A percentile compares a stretch with the other conserved stretches of the same genome.
phyloP scores from a whole-genome alignment of 2,888 invertebrate genomes.

The Maniola hyperantus region DNA sequence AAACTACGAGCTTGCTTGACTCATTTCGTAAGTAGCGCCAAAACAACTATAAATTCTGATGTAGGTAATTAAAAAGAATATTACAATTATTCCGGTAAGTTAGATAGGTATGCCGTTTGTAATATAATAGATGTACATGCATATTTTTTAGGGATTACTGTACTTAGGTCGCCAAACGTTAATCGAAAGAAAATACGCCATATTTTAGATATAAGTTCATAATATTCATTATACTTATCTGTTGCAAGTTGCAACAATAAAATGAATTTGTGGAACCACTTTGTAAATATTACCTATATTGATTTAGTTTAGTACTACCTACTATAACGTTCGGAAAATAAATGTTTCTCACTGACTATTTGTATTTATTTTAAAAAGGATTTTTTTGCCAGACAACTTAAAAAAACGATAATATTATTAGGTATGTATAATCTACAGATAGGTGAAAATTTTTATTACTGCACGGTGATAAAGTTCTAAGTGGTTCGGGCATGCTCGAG shows the following conservation, averaged over 20 bases:
- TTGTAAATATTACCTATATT: constrained; percentile 45
- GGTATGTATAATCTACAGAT: too few species aligned
- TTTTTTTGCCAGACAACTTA: too few species aligned
- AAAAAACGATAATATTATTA: too few species aligned
- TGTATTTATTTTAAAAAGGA: background rate
- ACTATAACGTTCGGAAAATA: constrained; percentile 42
- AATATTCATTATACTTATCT: constrained; percentile 25
- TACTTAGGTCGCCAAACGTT: constrained; percentile 39
- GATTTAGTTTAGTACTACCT: constrained; percentile 10
- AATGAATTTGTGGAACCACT: constrained; percentile 36
- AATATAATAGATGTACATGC: constrained; percentile 29
- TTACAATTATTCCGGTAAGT: constrained; percentile 8
- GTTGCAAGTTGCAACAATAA: constrained; percentile 29
- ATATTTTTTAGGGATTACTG: constrained; percentile 34
- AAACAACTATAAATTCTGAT: background rate
- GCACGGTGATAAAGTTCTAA: too few species aligned
- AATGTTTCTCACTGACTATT: constrained; percentile 33
- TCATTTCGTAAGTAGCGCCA: constrained; percentile 1
- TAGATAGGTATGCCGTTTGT: constrained; percentile 29
- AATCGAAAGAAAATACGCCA: constrained; percentile 38
- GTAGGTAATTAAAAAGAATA: background rate
- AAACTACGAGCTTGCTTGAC: too few species aligned
- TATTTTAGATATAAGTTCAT: constrained; percentile 38
- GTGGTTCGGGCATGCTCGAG: too few species aligned
- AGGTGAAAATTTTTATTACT: too few species aligned